Percentiles rank a stretch among this genome's conserved stretches.
Conservation (phyloP, 2,113 vertebrate species). For the Nycticebus coucang region DNA sequence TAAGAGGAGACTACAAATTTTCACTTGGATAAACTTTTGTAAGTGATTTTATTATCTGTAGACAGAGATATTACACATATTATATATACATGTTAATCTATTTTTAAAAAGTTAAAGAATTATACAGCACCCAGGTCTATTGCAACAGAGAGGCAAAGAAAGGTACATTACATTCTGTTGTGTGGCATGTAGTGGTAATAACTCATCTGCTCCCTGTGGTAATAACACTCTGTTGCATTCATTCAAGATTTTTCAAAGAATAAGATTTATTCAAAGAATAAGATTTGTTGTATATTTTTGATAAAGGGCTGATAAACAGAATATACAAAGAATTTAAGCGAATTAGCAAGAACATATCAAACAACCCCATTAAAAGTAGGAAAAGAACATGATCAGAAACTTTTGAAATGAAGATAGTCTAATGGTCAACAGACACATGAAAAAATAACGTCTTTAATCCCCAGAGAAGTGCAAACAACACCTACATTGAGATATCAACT, state of each 20-base stretch:
- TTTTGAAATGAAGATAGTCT: no score
- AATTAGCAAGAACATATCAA: no score
- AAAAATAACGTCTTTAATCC: no score
- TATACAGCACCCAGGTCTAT: not conserved
- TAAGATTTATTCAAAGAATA: not conserved
- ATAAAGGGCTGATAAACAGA: no score
- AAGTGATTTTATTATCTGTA: not conserved
- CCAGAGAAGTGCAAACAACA: no score
- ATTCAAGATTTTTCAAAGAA: constrained; percentile 35
- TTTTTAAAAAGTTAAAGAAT: constrained; percentile 10
- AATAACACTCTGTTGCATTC: not conserved
- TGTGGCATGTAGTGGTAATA: not conserved
- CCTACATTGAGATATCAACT: no score
- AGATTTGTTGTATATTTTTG: not conserved
- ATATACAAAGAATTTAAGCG: no score
- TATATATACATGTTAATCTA: not conserved
- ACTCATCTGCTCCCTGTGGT: not conserved
- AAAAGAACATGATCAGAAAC: no score
- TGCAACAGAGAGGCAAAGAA: not conserved
- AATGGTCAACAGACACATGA: no score
- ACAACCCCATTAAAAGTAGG: no score
- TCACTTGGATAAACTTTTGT: not conserved
- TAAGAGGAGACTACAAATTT: not conserved
- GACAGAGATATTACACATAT: not conserved
- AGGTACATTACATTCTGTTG: not conserved